phyloP scores from a whole-genome alignment of 2,888 invertebrate species.

The Oscheius sp. region DNA sequence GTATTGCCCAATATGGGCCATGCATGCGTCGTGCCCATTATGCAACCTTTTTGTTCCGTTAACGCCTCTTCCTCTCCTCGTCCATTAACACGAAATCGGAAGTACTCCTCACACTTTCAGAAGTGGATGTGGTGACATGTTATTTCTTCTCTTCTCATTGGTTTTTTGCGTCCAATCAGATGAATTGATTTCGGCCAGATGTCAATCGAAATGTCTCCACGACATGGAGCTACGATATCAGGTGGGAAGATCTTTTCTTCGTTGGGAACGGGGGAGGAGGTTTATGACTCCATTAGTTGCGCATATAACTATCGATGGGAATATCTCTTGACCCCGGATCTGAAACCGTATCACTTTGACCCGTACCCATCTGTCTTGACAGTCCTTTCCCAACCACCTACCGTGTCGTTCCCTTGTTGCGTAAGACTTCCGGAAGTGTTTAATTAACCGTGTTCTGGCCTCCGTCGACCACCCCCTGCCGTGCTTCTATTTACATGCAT shows the following conservation, averaged over 20 bases:
- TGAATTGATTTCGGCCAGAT: constrained; percentile 59
- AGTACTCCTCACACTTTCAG: constrained; percentile 3
- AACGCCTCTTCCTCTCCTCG: constrained; percentile 18
- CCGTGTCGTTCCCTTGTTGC: constrained; percentile 20
- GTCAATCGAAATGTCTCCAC: constrained; percentile 64
- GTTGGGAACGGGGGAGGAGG: neutral
- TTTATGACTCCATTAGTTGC: constrained; percentile 29
- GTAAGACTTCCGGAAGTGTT: constrained; percentile 31
- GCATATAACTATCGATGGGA: constrained; percentile 28
- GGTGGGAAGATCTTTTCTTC: constrained; percentile 36
- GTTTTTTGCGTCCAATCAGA: constrained; percentile 33
- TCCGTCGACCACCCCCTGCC: constrained; percentile 15
- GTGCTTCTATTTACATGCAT: constrained; percentile 28
- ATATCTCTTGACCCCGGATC: constrained; percentile 20
- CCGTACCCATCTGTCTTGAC: constrained; percentile 9
- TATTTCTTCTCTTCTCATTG: neutral
- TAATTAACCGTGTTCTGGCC: constrained; percentile 31
- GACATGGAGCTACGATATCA: constrained; percentile 58
- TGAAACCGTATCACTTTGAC: constrained; percentile 4
- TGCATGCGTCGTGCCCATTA: constrained; percentile 17
- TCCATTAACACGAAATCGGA: constrained; percentile 22
- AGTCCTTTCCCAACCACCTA: neutral
- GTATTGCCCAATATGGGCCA: constrained; percentile 23
- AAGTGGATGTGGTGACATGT: neutral
- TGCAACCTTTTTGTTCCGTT: constrained; percentile 30